A percentile compares a stretch with the other conserved stretches of the same genome.
phyloP scores from a whole-genome alignment of 1,140 invertebrate species.

The Zaprionus camerounensis region DNA sequence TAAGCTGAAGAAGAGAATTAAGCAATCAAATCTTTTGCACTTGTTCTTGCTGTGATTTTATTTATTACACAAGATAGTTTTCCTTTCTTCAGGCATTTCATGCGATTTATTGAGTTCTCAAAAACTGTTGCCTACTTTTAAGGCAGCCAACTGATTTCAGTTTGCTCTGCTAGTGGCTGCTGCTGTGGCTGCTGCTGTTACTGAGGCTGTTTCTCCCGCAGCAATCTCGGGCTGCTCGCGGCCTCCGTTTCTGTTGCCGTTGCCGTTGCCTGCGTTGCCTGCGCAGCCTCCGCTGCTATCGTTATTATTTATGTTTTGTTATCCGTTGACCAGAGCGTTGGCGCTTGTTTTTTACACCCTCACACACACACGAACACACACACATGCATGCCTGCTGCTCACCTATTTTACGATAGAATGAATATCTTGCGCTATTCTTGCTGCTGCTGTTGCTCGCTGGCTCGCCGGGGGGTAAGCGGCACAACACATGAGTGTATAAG shows the following conservation, averaged over 20 bases:
- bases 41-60: background rate
- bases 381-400: conserved; percentile 45
- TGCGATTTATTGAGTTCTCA: conserved; percentile 1
- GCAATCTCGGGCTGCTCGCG: conserved; percentile 27
- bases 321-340: conserved; percentile 81
- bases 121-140: conserved; percentile 4
- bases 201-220: conserved; percentile 11
- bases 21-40: background rate
- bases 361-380: conserved; percentile 38
- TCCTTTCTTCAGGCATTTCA: background rate
- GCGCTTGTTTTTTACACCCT: conserved; percentile 61
- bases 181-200: background rate
- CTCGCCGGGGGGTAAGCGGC: background rate
- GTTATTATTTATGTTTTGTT: conserved; percentile 84
- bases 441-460: conserved; percentile 32
- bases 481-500: conserved; percentile 7
- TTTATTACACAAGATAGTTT: background rate
- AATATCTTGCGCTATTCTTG: conserved; percentile 71
- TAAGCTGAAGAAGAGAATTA: background rate
- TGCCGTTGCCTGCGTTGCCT: conserved; percentile 37
- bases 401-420: conserved; percentile 83
- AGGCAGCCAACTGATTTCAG: background rate
- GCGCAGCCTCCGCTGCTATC: conserved; percentile 30
- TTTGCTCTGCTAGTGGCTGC: conserved; percentile 21
- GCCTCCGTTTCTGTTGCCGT: conserved; percentile 11